Conservation (phyloP, 2,888 invertebrate genomes). For the Oithona nana region DNA sequence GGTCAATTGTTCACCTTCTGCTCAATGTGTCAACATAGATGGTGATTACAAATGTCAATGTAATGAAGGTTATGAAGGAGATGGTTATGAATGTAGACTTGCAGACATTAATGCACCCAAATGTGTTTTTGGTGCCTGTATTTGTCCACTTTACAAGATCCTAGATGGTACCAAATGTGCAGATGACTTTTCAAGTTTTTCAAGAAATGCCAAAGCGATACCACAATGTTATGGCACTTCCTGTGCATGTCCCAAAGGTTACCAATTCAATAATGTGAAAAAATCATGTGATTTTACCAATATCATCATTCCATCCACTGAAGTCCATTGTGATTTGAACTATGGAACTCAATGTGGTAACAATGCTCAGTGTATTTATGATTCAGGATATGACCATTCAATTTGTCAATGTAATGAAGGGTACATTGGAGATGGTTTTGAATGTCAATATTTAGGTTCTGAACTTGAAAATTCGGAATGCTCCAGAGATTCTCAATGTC, state of each 20-base stretch:
- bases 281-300: too few relatives aligned
- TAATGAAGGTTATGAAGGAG: slow-evolving; percentile 36
- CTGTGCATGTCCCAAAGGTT: slow-evolving; percentile 2
- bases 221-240: not conserved
- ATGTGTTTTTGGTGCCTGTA: too few relatives aligned
- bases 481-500: not conserved
- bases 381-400: slow-evolving; percentile 22
- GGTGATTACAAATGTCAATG: slow-evolving; percentile 33
- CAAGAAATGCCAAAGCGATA: too few relatives aligned
- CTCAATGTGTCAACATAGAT: not conserved
- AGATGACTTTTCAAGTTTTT: too few relatives aligned
- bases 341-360: slow-evolving; percentile 26
- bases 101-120: too few relatives aligned
- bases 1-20: not conserved
- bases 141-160: too few relatives aligned
- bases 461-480: not conserved
- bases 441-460: not conserved
- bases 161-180: too few relatives aligned
- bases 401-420: slow-evolving; percentile 29
- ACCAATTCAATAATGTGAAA: too few relatives aligned
- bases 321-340: slow-evolving; percentile 22
- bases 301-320: too few relatives aligned
- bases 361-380: slow-evolving; percentile 29
- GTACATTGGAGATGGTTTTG: slow-evolving; percentile 27
- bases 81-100: too few relatives aligned